Percentiles rank a stretch among this genome's conserved stretches.
These are phyloP conservation scores for Aricia artaxerxes DNA, from an alignment of 2,888 invertebrate species.

Conservation along the genomic window DNA sequence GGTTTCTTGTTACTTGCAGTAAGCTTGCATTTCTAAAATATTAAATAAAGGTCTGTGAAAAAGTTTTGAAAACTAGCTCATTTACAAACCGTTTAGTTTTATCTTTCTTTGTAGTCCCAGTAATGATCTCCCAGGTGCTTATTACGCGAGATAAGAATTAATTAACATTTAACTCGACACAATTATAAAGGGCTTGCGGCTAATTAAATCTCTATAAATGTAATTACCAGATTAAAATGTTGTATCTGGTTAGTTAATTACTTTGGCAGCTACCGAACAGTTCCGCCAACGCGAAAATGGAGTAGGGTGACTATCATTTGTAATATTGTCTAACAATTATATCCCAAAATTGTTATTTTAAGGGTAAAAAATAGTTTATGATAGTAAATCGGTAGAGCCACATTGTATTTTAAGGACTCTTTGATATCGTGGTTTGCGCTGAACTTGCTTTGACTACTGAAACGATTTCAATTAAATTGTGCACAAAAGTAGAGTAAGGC, in stretches of 20 bases:
- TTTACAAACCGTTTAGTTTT: not conserved
- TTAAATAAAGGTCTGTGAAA: too few species aligned
- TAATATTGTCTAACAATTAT: not conserved
- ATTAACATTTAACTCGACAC: conserved; percentile 2
- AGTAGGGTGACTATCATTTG: not conserved
- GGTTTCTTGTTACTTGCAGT: too few species aligned
- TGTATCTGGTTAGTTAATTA: conserved; percentile 6
- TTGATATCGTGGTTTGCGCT: too few species aligned
- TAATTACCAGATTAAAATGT: not conserved
- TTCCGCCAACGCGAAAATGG: not conserved
- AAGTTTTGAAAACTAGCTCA: too few species aligned
- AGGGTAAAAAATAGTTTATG: not conserved
- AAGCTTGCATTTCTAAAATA: too few species aligned
- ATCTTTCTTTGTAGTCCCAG: not conserved
- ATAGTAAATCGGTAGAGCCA: not conserved
- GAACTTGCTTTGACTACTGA: too few species aligned
- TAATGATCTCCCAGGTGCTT: not conserved
- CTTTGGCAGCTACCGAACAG: not conserved
- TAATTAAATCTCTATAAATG: conserved; percentile 19
- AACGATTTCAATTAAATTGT: too few species aligned
- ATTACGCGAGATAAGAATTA: not conserved
- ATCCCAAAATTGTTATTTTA: not conserved
- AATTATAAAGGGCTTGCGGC: conserved; percentile 17
- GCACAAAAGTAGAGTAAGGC: too few species aligned
- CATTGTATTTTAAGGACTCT: not conserved